Evolutionary conservation across 2,888 invertebrate species (phyloP).

Genomic region (Diabrotica balteata): DNA sequence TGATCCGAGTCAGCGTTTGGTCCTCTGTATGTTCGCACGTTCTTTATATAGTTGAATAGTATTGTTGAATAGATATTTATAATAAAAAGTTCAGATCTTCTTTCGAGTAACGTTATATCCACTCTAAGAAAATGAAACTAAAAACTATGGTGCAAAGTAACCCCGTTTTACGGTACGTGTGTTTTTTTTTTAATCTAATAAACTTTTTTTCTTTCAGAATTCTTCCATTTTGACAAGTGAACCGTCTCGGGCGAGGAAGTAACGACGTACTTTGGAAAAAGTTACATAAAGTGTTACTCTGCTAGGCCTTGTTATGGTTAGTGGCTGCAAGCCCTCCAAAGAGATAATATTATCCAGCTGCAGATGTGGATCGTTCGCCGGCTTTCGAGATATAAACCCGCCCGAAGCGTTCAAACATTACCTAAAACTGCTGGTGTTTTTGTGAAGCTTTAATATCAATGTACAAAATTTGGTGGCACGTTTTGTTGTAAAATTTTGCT

Average conservation of each 20-base stretch:
- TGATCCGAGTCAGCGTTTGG: too few relatives aligned
- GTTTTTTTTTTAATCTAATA: too few relatives aligned
- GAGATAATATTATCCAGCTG: slow-evolving; percentile 15
- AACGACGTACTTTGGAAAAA: slow-evolving; percentile 26
- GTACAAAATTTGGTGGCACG: slow-evolving; percentile 37
- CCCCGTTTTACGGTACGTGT: too few relatives aligned
- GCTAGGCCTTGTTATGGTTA: slow-evolving; percentile 14
- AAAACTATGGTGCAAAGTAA: too few relatives aligned
- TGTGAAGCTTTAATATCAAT: slow-evolving; percentile 35
- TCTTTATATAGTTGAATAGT: too few relatives aligned
- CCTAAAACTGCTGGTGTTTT: slow-evolving; percentile 30
- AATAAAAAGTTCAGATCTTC: too few relatives aligned
- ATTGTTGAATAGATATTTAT: too few relatives aligned
- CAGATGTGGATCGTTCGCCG: slow-evolving; percentile 17
- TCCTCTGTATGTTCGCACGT: too few relatives aligned
- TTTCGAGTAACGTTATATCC: too few relatives aligned
- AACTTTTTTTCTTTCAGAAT: slow-evolving; percentile 23
- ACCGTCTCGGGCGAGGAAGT: slow-evolving; percentile 26
- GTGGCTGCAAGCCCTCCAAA: slow-evolving; percentile 9
- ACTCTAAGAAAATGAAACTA: too few relatives aligned
- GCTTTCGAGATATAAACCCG: slow-evolving; percentile 14
- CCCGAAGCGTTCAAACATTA: slow-evolving; percentile 6
- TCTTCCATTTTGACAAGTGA: slow-evolving; percentile 28
- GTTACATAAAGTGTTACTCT: slow-evolving; percentile 17
- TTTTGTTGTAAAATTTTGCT: slow-evolving; percentile 35